phyloP scores from a whole-genome alignment of 1,140 invertebrate species.

The Pentalonia nigronervosa region DNA sequence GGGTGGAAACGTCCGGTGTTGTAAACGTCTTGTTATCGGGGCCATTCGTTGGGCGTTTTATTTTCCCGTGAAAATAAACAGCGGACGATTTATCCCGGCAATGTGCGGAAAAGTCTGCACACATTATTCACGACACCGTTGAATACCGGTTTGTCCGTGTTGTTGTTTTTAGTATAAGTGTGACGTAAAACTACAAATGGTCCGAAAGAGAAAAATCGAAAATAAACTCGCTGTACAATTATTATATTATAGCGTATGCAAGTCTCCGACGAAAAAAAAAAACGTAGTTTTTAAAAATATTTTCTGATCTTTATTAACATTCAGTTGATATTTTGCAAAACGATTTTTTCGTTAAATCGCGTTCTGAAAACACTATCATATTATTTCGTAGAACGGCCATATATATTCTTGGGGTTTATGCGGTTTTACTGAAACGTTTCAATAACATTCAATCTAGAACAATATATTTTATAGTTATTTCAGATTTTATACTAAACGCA shows the following conservation, averaged over 20 bases:
- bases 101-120: background rate
- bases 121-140: conserved; percentile 2
- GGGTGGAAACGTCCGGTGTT: background rate
- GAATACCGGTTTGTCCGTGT: background rate
- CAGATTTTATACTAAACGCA: background rate
- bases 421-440: background rate
- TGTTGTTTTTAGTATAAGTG: background rate
- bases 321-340: background rate
- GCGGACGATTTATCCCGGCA: background rate
- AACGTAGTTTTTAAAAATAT: background rate
- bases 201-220: background rate
- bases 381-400: background rate
- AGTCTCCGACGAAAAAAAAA: background rate
- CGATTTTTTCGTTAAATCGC: background rate
- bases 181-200: background rate
- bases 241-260: background rate
- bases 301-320: background rate
- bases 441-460: background rate
- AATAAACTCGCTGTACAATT: background rate
- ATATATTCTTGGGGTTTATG: background rate
- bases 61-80: conserved; percentile 18
- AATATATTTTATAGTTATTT: background rate
- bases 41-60: background rate
- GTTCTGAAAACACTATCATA: background rate
- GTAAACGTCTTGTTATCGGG: conserved; percentile 19